These are phyloP conservation scores for Axis porcinus DNA, from an alignment of 2,113 vertebrate genomes.

Conservation along the genomic window DNA sequence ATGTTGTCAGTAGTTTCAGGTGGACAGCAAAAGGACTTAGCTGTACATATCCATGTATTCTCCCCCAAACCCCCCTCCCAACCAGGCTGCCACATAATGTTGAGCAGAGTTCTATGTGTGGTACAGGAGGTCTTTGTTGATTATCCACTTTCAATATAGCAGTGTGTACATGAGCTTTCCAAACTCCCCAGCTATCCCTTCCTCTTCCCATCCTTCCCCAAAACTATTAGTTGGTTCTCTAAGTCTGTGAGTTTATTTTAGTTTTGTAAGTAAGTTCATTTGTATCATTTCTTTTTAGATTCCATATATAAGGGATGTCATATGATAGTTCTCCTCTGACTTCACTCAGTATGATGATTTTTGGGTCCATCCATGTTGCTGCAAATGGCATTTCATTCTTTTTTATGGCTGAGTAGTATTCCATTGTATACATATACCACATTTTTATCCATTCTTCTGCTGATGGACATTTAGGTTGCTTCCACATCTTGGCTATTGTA, in stretches of 20 bases:
- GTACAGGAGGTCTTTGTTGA: neutral
- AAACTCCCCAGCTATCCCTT: neutral
- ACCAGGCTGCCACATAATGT: neutral
- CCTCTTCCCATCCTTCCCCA: neutral
- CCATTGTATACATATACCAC: neutral
- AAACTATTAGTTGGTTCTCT: neutral
- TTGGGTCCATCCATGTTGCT: neutral
- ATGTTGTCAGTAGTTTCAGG: neutral
- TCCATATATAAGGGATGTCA: neutral
- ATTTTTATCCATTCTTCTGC: neutral
- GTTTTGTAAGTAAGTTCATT: neutral
- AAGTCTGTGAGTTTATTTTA: neutral
- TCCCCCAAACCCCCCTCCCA: neutral
- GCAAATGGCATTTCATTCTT: neutral
- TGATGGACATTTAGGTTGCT: neutral
- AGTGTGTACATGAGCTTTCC: neutral
- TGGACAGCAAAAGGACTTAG: neutral
- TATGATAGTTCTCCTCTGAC: neutral
- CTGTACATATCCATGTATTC: neutral
- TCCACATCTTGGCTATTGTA: neutral
- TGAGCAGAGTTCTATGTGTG: neutral
- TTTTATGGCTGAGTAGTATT: neutral
- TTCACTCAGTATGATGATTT: neutral
- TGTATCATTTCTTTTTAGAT: neutral
- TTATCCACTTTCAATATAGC: neutral